These are phyloP conservation scores for Himalopsyche japonica DNA, from an alignment of 2,888 invertebrate genomes.

Conservation along the genomic window DNA sequence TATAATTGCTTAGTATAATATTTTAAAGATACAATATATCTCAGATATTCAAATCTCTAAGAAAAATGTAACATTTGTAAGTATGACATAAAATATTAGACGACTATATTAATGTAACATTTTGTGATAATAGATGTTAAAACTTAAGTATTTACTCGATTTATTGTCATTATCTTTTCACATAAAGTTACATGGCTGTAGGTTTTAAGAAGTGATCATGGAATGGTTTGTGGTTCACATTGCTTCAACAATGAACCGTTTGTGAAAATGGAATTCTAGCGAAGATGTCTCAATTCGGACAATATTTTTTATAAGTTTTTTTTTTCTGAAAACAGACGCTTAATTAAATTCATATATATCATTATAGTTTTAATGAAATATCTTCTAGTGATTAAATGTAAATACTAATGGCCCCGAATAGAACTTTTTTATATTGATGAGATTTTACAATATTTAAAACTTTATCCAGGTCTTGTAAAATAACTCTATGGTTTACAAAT, in stretches of 20 bases:
- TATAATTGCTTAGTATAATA: slow-evolving; percentile 15
- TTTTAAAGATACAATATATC: too few relatives aligned
- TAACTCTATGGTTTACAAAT: too few relatives aligned
- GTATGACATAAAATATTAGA: background rate
- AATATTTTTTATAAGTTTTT: background rate
- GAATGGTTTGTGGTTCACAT: background rate
- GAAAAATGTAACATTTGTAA: background rate
- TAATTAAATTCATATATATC: too few relatives aligned
- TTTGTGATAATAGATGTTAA: slow-evolving; percentile 35
- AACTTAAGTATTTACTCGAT: slow-evolving; percentile 5
- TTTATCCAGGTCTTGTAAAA: too few relatives aligned
- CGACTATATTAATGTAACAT: slow-evolving; percentile 25
- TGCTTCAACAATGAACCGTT: slow-evolving; percentile 2
- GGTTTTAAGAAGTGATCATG: background rate
- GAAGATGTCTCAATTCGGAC: background rate
- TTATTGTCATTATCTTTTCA: background rate
- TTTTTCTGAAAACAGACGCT: background rate
- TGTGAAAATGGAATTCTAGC: background rate
- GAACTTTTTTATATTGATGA: too few relatives aligned
- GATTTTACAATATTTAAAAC: too few relatives aligned
- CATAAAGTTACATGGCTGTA: background rate
- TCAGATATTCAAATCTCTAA: background rate
- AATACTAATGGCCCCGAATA: too few relatives aligned
- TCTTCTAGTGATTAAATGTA: too few relatives aligned
- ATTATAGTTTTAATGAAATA: too few relatives aligned